Base-by-base conservation (phyloP, 2,888 invertebrate species). In the Lepidocyrtoides sp. region DNA sequence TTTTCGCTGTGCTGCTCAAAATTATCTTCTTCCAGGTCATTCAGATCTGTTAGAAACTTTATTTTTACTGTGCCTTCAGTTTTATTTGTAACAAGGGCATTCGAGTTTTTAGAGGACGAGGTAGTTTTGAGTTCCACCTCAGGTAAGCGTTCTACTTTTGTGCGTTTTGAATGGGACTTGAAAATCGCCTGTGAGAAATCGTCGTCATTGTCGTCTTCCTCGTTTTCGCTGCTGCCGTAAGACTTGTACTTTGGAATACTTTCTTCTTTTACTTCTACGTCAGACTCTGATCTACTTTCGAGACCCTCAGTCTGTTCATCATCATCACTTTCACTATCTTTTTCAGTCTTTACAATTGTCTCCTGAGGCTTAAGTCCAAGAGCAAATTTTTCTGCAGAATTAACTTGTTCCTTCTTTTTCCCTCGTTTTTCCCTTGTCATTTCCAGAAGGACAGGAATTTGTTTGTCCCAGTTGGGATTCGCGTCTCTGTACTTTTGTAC, bases 401-500 rank as follows among this genome's bases (percentile, higher is more conserved):
- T 36, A 14, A 36, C 1, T 23, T 75, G 54, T 29, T 91, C 72
- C 14, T 69, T 54, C 51, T 51, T 48, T 7, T 90, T 92, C 17
- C 75, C 26, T 26, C 93, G 89, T 23, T 92, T 91, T 29, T 91
- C 92, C 10, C 77, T 84, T 32, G 92, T 93, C 82, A 85, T 91
- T 82, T 92, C 91, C 17, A 94, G 54, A 4, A 94, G 63, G 12
- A 94, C 93, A 10, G 93, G 93, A 84, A 94, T 94, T 63, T 94
- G 93, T 20, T 93, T 92, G 57, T 92, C 92, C 94, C 94, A 94
- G 57, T 93, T 91, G 3, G 93, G 93, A 94, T 94, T 94, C 0
- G 57, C 60, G 7, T 90, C 88, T 20, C 93, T 57, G 48, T 94
- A 94, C 26, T 89, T 66, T 8, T 69, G 41, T 2, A 94, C 94